Percentiles rank a stretch among this genome's conserved stretches.
Evolutionary conservation across 2,888 invertebrate species (phyloP).

Genomic region (Disparrhopalites patrizii): DNA sequence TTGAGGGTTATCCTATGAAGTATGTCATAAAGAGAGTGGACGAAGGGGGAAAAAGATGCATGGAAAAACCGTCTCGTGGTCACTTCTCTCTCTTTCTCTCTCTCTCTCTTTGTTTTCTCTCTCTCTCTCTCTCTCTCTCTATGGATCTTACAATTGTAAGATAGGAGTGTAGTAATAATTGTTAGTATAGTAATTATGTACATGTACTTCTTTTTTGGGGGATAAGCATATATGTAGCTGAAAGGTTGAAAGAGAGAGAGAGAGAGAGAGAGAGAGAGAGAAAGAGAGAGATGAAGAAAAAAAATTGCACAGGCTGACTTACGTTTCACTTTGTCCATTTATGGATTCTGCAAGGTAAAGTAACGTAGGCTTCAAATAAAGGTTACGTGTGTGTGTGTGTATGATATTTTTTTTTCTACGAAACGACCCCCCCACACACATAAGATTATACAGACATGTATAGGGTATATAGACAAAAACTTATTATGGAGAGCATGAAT

Average conservation of each 20-base stretch:
- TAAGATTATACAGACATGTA: too few relatives aligned
- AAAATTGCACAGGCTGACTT: constrained; percentile 23
- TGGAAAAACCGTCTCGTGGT: constrained; percentile 12
- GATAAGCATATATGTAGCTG: not conserved
- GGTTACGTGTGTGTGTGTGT: constrained; percentile 36
- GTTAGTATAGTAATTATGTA: too few relatives aligned
- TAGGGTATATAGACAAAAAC: too few relatives aligned
- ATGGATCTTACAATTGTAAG: too few relatives aligned
- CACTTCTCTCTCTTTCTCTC: too few relatives aligned
- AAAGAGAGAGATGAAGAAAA: constrained; percentile 2
- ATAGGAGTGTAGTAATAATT: too few relatives aligned
- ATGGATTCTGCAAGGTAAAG: constrained; percentile 49
- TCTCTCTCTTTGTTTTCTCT: too few relatives aligned
- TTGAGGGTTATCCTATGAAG: not conserved
- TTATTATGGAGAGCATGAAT: too few relatives aligned
- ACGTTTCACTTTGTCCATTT: constrained; percentile 43
- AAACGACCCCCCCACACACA: too few relatives aligned
- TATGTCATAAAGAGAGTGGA: not conserved
- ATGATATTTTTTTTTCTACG: too few relatives aligned
- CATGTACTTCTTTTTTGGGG: not conserved
- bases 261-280: constrained; percentile 6
- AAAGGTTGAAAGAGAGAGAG: constrained; percentile 1
- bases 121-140: too few relatives aligned
- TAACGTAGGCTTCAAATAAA: constrained; percentile 47
- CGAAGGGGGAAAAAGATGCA: not conserved